These are phyloP conservation scores for Ormyrus labotus DNA, from an alignment of 2,888 invertebrate genomes.

Conservation along the genomic window DNA sequence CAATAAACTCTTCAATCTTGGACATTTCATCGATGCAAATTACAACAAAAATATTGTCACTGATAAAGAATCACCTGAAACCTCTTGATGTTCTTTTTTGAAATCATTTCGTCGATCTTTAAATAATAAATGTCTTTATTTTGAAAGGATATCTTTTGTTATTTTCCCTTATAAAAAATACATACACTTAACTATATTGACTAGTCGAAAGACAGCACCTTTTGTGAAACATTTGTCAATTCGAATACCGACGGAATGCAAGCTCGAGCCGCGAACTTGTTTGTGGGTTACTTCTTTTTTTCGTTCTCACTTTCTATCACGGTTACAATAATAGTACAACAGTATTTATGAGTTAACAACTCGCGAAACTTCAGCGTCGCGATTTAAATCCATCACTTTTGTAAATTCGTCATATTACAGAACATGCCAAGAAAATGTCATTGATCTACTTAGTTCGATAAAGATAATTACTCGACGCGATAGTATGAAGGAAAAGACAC, in stretches of 20 bases:
- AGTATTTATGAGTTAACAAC: constrained; percentile 19
- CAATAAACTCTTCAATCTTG: constrained; percentile 53
- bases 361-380: constrained; percentile 18
- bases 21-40: constrained; percentile 48
- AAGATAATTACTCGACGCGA: constrained; percentile 5
- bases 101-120: constrained; percentile 55
- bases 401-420: constrained; percentile 29
- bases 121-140: constrained; percentile 62
- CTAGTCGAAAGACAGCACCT: constrained; percentile 64
- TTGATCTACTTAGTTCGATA: no score
- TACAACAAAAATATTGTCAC: constrained; percentile 50
- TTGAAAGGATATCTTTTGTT: constrained; percentile 59
- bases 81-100: constrained; percentile 25
- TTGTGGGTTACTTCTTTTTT: neutral
- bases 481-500: constrained; percentile 13
- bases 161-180: constrained; percentile 68
- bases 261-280: constrained; percentile 41
- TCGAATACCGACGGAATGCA: constrained; percentile 60
- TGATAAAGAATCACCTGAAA: constrained; percentile 49
- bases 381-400: constrained; percentile 4
- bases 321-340: constrained; percentile 39
- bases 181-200: constrained; percentile 72
- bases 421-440: neutral
- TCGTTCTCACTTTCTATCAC: constrained; percentile 18
- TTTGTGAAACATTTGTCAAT: constrained; percentile 53